Percentiles rank a stretch among this genome's conserved stretches.
Evolutionary conservation across 1,140 invertebrate species (phyloP).

Genomic region (Achatina immaculata): DNA sequence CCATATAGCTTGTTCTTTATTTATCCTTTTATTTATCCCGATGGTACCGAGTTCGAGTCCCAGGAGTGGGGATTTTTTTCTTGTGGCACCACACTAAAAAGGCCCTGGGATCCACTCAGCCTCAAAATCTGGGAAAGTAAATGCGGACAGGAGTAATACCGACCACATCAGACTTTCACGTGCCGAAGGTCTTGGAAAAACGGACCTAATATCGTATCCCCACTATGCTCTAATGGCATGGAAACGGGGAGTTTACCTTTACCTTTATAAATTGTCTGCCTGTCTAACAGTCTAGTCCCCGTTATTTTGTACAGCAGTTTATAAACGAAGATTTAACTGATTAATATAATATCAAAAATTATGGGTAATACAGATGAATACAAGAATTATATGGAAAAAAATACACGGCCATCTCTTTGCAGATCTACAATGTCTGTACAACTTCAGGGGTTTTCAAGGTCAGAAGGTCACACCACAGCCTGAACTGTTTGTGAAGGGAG

Average conservation of each 20-base stretch:
- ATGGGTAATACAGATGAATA: not conserved
- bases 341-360: not conserved
- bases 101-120: not conserved
- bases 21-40: not conserved
- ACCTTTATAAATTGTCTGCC: not conserved
- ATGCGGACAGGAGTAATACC: too few relatives aligned
- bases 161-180: too few relatives aligned
- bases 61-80: too few relatives aligned
- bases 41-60: not conserved
- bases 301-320: not conserved
- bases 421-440: constrained; percentile 38
- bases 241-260: too few relatives aligned
- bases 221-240: too few relatives aligned
- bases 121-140: too few relatives aligned
- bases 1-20: not conserved
- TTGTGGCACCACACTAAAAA: too few relatives aligned
- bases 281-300: not conserved
- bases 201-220: not conserved
- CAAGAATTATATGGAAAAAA: not conserved
- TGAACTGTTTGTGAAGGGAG: constrained; percentile 6
- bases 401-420: not conserved
- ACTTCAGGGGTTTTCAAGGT: constrained; percentile 1
- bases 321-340: not conserved
- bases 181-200: too few relatives aligned
- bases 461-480: not conserved